Percentiles rank a stretch among this genome's conserved stretches.
Conservation (phyloP, 2,888 invertebrate species). For the Ectemnius continuus region DNA sequence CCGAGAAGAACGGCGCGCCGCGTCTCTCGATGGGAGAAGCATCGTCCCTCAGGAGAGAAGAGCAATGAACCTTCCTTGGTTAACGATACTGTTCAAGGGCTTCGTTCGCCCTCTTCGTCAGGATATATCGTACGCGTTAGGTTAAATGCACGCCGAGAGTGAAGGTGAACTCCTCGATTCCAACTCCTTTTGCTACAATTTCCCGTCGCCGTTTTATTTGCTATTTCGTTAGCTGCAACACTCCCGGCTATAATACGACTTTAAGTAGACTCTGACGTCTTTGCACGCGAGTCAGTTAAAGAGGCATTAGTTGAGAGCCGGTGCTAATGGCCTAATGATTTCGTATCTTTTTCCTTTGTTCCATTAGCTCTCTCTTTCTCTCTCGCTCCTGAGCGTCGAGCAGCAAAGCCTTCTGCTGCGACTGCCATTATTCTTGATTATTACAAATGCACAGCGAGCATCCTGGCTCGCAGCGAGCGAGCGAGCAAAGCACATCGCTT, state of each 20-base stretch:
- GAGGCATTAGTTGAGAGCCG: too few relatives aligned
- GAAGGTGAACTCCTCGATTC: slow-evolving; percentile 9
- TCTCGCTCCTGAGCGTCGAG: not conserved
- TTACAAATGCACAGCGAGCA: not conserved
- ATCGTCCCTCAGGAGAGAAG: slow-evolving; percentile 25
- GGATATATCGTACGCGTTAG: too few relatives aligned
- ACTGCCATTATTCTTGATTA: slow-evolving; percentile 18
- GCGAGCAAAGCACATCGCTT: too few relatives aligned
- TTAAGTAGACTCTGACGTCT: too few relatives aligned
- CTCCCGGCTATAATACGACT: too few relatives aligned
- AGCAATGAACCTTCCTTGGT: slow-evolving; percentile 38
- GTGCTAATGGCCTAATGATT: too few relatives aligned
- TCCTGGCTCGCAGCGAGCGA: not conserved
- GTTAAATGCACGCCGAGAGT: not conserved
- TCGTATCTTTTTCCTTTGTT: too few relatives aligned
- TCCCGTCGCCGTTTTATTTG: too few relatives aligned
- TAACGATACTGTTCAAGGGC: slow-evolving; percentile 41
- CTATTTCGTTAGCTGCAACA: too few relatives aligned
- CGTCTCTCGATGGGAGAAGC: not conserved
- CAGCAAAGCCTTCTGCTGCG: slow-evolving; percentile 19
- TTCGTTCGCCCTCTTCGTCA: slow-evolving; percentile 6
- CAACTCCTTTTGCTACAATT: too few relatives aligned
- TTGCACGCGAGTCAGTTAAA: too few relatives aligned
- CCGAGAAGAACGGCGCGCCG: not conserved
- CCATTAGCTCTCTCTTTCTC: too few relatives aligned